A percentile compares a stretch with the other conserved stretches of the same genome.
These are phyloP conservation scores for Rhagonycha fulva DNA, from an alignment of 2,888 invertebrate genomes.

Conservation along the genomic window DNA sequence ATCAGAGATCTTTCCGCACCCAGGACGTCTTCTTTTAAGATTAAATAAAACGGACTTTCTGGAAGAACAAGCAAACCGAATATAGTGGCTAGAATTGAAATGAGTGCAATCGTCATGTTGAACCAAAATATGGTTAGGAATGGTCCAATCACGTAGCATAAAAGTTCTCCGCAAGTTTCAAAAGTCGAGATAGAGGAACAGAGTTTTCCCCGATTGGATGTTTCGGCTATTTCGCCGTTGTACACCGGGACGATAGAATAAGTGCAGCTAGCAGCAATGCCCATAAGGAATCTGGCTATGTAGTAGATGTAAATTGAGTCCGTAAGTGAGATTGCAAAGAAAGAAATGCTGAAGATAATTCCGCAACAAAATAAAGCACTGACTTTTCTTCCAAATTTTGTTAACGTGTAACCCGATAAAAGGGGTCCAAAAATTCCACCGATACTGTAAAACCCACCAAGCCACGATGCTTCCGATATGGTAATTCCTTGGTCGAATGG, in stretches of 20 bases:
- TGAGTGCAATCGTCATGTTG: conserved; percentile 65
- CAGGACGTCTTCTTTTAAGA: conserved; percentile 60
- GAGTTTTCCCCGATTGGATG: conserved; percentile 76
- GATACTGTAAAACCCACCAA: too few species aligned
- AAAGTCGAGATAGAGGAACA: conserved; percentile 82
- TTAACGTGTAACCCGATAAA: too few species aligned
- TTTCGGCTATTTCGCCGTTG: conserved; percentile 83
- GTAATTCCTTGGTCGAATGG: too few species aligned
- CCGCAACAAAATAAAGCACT: too few species aligned
- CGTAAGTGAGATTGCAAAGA: conserved; percentile 17
- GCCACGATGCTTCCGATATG: too few species aligned
- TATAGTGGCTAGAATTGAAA: conserved; percentile 65
- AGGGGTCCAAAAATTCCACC: too few species aligned
- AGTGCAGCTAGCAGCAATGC: conserved; percentile 69
- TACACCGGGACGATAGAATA: conserved; percentile 83
- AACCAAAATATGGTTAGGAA: conserved; percentile 68
- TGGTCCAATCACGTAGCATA: conserved; percentile 73
- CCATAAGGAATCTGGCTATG: conserved; percentile 57
- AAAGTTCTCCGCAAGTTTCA: conserved; percentile 69
- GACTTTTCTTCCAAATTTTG: too few species aligned
- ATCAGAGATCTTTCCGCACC: conserved; percentile 63
- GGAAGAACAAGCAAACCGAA: conserved; percentile 73
- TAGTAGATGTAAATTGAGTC: conserved; percentile 41
- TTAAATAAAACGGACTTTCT: conserved; percentile 77
- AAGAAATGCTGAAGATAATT: too few species aligned